These are phyloP conservation scores for Momotus momota DNA, from an alignment of 2,797 vertebrate species.

Conservation along the genomic window DNA sequence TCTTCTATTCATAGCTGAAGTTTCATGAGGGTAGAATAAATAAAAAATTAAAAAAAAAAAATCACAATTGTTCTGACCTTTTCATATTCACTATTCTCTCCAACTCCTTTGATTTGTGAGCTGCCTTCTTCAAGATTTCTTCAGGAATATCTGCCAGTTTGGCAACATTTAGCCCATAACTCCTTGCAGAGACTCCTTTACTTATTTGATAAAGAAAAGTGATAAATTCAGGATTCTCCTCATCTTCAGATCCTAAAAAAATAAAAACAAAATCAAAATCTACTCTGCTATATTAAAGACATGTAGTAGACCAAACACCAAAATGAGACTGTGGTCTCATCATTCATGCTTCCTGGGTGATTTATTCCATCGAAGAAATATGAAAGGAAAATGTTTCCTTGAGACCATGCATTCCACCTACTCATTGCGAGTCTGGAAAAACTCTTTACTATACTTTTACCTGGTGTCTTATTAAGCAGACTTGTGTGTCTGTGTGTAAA, in stretches of 20 bases:
- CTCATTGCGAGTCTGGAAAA: neutral
- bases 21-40: neutral
- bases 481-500: neutral
- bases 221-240: conserved; percentile 88
- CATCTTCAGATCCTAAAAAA: conserved; percentile 73
- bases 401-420: neutral
- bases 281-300: neutral
- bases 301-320: neutral
- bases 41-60: neutral
- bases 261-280: neutral
- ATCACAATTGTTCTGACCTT: conserved; percentile 81
- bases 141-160: conserved; percentile 91
- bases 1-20: neutral
- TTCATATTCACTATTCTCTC: conserved; percentile 85
- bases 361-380: neutral
- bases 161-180: conserved; percentile 96
- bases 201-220: conserved; percentile 97
- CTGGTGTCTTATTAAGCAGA: neutral
- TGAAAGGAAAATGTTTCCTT: neutral
- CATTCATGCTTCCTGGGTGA: neutral
- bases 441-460: neutral
- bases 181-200: conserved; percentile 89
- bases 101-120: conserved; percentile 90
- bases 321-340: neutral
- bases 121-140: conserved; percentile 87